Evolutionary conservation across 2,888 invertebrate species (phyloP), one percentile per base, ranked within the genome.

Genomic region (Cephus pulcher): DNA sequence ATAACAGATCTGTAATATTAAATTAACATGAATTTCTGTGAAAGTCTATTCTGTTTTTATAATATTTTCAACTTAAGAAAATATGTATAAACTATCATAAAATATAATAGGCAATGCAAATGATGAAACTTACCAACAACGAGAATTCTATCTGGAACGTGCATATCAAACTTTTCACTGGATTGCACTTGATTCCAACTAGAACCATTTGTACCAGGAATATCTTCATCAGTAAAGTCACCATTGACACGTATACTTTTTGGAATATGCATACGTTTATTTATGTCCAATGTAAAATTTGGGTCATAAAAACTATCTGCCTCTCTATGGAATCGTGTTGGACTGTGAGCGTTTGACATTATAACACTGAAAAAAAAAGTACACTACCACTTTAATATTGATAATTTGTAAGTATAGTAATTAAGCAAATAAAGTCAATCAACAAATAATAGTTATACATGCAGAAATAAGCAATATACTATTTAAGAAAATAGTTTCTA

Each of bases 141-240:
- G 84, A 98, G 93, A 90, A 98, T 98, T 89, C 98, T 94, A 89
- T 98, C 98, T 3, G 98, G 98, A 69, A 98, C 98, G 89, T 96
- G 96, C 98, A 98, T 98, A 86, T 96, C 95, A 91, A 96, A 95
- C 92, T 96, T 96, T 86, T 97, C 96, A 76, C 85, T 85, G 15
- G 84, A 77, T 73, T 86, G 79, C 4, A 88, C 76, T 86, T 93
- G 93, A 80, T 93, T 93, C 95, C 95, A 95, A 71, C 93, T 85
- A 73, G 90, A 93, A 81, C 93, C 93, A 82, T 94, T 94, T 77
- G 93, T 92, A 82, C 95, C 94, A 12, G 94, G 92, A 74, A 92
- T 91, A 76, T 96, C 95, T 77, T 95, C 94, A 86, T 95, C 95
- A 34, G 93, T 93, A 84, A 93, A 93, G 87, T 95, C 95, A 23